Conservation (phyloP, 2,888 invertebrate genomes). For the Eilema depressum region DNA sequence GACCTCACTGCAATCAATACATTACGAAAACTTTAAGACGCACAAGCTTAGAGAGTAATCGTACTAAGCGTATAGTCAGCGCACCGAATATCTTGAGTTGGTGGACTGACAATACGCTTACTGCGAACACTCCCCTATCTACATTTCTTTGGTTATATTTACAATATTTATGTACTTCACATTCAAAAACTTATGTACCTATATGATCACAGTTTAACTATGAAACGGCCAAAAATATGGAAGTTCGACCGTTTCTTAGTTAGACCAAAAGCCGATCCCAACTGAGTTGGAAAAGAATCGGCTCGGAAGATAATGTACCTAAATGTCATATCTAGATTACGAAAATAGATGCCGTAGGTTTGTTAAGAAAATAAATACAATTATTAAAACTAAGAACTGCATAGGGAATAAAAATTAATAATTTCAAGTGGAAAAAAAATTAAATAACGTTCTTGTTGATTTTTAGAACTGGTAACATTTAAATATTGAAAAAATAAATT, state of each 20-base stretch:
- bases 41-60: slow-evolving; percentile 28
- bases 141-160: slow-evolving; percentile 81
- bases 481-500: not conserved
- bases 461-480: not conserved
- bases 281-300: not conserved
- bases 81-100: not conserved
- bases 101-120: slow-evolving; percentile 6
- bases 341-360: slow-evolving; percentile 24
- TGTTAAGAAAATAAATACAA: slow-evolving; percentile 5
- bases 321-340: slow-evolving; percentile 40
- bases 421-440: not conserved
- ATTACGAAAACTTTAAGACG: slow-evolving; percentile 33
- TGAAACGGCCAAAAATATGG: not conserved
- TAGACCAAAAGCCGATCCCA: not conserved
- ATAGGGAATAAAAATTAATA: not conserved
- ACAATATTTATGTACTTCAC: slow-evolving; percentile 61
- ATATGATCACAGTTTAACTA: slow-evolving; percentile 36
- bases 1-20: slow-evolving; percentile 29
- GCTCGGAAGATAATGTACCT: slow-evolving; percentile 17
- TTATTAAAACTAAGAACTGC: not conserved
- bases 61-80: slow-evolving; percentile 10
- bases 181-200: slow-evolving; percentile 39
- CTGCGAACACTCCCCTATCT: slow-evolving; percentile 47
- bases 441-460: not conserved
- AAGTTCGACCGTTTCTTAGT: not conserved